Conservation (phyloP, 2,113 vertebrate genomes). For the Sceloporus undulatus region DNA sequence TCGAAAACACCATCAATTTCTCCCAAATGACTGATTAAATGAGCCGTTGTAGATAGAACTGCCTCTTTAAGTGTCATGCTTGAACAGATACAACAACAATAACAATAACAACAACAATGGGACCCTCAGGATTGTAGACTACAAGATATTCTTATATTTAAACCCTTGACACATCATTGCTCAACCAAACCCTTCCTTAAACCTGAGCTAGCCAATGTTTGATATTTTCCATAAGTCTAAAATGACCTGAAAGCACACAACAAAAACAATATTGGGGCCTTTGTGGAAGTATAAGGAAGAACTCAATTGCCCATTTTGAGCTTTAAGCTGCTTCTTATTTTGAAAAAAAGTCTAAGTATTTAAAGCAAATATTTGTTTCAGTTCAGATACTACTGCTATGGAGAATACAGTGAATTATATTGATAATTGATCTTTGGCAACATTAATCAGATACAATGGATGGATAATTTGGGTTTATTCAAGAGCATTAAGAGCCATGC, state of each 20-base stretch:
- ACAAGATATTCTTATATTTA: no score
- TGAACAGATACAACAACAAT: neutral
- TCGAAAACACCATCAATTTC: slow-evolving; percentile 20
- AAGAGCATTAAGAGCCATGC: neutral
- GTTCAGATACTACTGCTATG: slow-evolving; percentile 15
- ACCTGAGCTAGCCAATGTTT: no score
- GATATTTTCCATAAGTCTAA: no score
- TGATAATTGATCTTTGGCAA: slow-evolving; percentile 20
- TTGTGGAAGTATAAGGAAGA: neutral
- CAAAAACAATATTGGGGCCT: neutral
- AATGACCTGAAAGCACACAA: no score
- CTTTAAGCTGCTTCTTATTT: slow-evolving; percentile 1
- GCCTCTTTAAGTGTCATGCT: neutral
- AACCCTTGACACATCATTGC: no score
- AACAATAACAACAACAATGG: no score
- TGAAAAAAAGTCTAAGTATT: neutral
- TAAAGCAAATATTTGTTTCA: neutral
- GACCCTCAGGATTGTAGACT: no score
- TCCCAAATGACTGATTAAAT: slow-evolving; percentile 1
- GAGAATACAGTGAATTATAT: neutral
- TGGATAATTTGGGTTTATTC: neutral
- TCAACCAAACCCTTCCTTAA: no score
- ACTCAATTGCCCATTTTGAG: neutral
- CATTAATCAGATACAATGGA: neutral
- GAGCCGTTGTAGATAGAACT: neutral